Evolutionary conservation across 2,888 invertebrate genomes (phyloP), one percentile per base, ranked within the genome.

Genomic region (Sphecodes monilicornis): DNA sequence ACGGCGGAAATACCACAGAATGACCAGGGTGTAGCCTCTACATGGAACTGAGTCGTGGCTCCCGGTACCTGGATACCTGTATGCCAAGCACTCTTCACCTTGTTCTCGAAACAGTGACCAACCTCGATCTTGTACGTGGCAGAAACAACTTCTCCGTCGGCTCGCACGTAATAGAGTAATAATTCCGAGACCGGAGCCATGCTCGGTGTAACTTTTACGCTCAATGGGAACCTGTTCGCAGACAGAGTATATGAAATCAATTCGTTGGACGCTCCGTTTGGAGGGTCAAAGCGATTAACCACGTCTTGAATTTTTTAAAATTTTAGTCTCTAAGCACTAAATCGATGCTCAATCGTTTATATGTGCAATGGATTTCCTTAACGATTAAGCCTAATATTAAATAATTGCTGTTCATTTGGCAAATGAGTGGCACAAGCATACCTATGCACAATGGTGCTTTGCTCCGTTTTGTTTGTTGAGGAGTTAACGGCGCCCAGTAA

Each of bases 1-100:
- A 96, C 95, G 1, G 96, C 95, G 1, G 96, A 95, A 32, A 96
- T 90, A 16, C 96, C 96, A 90, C 97, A 97, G 1, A 96, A 90
- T 0, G 96, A 96, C 81, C 95, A 94, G 0, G 96, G 95, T 0
- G 95, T 94, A 1, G 96, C 95, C 87, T 95, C 94, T 13, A 96
- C 92, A 54, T 95, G 94, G 50, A 96, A 92, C 11, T 94, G 94
- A 3, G 96, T 95, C 32, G 93, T 90, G 18, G 95, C 94, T 16
- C 96, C 96, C 0, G 96, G 96, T 76, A 93, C 93, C 32, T 95
- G 94, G 3, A 94, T 94, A 10, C 94, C 94, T 73, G 95, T 94
- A 41, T 94, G 94, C 95, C 96, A 96, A 16, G 93, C 93, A 0
- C 95, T 93, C 75, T 95, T 94, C 77, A 96, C 96, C 91, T 95